Evolutionary conservation across 2,113 vertebrate genomes (phyloP), one percentile per base, ranked within the genome.

Genomic region (Hepsetus odoe): DNA sequence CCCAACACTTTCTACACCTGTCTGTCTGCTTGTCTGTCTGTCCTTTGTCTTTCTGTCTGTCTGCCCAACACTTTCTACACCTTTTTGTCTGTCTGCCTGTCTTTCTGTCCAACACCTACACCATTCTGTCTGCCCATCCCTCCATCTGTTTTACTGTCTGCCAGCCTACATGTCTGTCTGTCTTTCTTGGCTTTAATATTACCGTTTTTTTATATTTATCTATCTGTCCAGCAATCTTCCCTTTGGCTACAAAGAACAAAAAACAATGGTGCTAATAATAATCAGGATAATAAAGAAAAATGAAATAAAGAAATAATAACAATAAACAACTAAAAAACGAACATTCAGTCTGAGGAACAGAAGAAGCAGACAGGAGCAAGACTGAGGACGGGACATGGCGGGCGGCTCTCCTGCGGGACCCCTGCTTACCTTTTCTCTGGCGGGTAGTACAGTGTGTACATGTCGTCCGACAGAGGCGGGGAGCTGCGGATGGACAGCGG

Each of bases 401-500:
- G 11, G 51, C n/a, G 20, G 51, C 22, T 24, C n/a, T 55, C 51
- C 51, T 49, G 44, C 44, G 44, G 44, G 51, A 5, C 51, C 20
- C 18, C 53, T 68, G n/a, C 77, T 92, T 91, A 98, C 97, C 97
- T 98, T 77, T 94, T 95, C 72, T 96, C 96, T 6, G 92, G 90
- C 0, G 96, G 95, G 85, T 95, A 95, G 86, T 94, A 96, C 16
- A 96, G 90, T 2, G 93, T 90, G 87, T 94, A 96, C 68, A 94
- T 85, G 84, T 96, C 95, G 83, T 95, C 94, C 84, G 92, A 90
- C 80, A 95, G 58, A 77, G 96, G 95, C 83, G 95, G 89, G 13
- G 96, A 94, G 89, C 94, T 96, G 81, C 93, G 93, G 76, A 94
- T 91, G 38, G 94, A 91, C 18, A 96, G 92, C 66, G 93, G 94